Evolutionary conservation across 30 jellyfish, hydroid and myxozoan genomes (phyloP).

Genomic region (Clytia hemisphaerica): DNA sequence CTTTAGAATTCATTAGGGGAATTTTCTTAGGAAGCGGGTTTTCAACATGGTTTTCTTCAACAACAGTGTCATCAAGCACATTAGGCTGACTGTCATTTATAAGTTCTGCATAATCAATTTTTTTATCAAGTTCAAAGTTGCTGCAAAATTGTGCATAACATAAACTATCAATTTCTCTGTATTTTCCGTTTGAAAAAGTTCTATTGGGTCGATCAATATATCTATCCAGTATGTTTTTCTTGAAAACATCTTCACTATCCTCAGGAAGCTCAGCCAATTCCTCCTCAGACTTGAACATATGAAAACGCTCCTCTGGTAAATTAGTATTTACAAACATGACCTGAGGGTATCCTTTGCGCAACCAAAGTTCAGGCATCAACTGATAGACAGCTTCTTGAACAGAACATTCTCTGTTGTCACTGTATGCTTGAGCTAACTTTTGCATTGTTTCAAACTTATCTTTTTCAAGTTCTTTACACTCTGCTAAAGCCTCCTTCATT

Average conservation of each 20-base stretch:
- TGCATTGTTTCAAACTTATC: too few relatives aligned
- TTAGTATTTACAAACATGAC: background rate
- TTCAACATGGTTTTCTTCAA: too few relatives aligned
- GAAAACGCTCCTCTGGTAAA: background rate
- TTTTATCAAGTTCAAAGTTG: background rate
- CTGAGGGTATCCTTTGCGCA: background rate
- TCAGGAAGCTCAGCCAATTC: background rate
- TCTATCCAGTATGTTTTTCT: background rate
- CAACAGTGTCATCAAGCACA: background rate
- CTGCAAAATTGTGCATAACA: constrained; percentile 2
- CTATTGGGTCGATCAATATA: background rate
- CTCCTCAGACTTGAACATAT: background rate
- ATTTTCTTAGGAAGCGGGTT: too few relatives aligned
- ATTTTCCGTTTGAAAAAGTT: background rate
- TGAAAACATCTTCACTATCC: background rate
- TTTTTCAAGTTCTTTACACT: background rate
- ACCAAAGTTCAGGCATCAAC: background rate
- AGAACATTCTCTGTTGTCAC: too few relatives aligned
- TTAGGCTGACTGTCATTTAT: background rate
- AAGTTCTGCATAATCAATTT: background rate
- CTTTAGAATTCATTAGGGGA: too few relatives aligned
- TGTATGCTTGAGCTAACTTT: too few relatives aligned
- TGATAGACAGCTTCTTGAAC: too few relatives aligned
- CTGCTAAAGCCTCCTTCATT: background rate
- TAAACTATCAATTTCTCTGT: background rate